Evolutionary conservation across 2,113 vertebrate genomes (phyloP).

Genomic region (Bujurquina vittata): DNA sequence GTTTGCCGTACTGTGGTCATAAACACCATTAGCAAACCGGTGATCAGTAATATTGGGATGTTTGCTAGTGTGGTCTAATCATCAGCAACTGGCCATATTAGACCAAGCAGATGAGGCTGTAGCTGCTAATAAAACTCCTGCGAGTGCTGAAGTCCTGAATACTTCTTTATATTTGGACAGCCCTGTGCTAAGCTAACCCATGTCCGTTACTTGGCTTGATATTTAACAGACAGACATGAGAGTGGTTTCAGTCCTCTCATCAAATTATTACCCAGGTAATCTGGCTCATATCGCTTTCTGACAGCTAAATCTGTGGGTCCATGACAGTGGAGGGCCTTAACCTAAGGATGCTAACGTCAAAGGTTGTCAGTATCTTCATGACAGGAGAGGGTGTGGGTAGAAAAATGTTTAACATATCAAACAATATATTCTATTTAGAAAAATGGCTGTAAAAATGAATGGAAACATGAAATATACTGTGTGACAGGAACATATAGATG

Average conservation of each 20-base stretch:
- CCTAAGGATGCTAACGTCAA: neutral
- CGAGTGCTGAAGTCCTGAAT: neutral
- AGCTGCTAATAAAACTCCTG: neutral
- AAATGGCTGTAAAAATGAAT: conserved; percentile 23
- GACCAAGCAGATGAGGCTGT: neutral
- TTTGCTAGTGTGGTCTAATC: neutral
- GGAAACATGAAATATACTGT: conserved; percentile 24
- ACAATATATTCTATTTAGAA: conserved; percentile 47
- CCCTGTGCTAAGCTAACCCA: neutral
- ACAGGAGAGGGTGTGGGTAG: conserved; percentile 1
- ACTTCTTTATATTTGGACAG: neutral
- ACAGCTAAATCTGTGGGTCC: conserved; percentile 3
- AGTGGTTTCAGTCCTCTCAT: neutral
- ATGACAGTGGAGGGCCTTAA: neutral
- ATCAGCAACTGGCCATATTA: neutral
- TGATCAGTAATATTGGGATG: neutral
- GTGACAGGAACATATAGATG: conserved; percentile 17
- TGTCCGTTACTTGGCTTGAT: neutral
- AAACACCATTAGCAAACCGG: neutral
- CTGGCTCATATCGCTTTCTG: conserved; percentile 12
- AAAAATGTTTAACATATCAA: conserved; percentile 64
- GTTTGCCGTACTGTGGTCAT: neutral
- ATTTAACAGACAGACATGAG: neutral
- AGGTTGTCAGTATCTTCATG: neutral
- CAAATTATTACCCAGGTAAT: conserved; percentile 15